Percentiles rank a stretch among this genome's conserved stretches.
These are phyloP conservation scores for Neotragus pygmaeus DNA, from an alignment of 2,113 vertebrate species.

Conservation along the genomic window DNA sequence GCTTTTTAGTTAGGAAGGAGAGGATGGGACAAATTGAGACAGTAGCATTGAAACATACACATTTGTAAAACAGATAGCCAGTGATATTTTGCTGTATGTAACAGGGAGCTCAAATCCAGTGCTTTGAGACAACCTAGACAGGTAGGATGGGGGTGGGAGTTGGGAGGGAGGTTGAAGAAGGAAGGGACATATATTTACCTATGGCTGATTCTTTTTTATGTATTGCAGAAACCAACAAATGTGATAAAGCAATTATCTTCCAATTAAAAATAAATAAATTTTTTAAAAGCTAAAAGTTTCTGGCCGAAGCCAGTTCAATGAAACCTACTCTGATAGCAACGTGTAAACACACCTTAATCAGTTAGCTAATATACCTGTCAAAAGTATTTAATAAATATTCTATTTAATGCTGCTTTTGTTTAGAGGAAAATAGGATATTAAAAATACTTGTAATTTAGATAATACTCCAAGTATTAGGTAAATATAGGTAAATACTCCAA, in stretches of 20 bases:
- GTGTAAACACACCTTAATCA: background rate
- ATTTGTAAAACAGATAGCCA: background rate
- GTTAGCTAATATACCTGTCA: background rate
- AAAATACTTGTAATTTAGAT: background rate
- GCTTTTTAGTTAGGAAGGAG: background rate
- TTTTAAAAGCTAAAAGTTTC: background rate
- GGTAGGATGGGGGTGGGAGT: background rate
- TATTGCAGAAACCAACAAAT: background rate
- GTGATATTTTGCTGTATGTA: background rate
- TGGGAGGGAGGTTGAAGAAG: background rate
- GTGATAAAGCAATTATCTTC: background rate
- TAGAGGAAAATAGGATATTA: background rate
- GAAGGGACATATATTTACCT: background rate
- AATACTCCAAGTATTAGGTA: background rate
- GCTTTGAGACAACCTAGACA: background rate
- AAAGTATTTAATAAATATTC: background rate
- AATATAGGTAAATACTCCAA: background rate
- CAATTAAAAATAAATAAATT: background rate
- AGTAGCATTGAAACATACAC: background rate
- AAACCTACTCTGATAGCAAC: background rate
- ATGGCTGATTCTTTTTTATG: background rate
- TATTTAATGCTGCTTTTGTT: background rate
- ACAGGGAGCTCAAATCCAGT: background rate
- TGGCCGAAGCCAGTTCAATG: background rate
- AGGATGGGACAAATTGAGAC: background rate